phyloP scores from a whole-genome alignment of 2,888 invertebrate genomes.

The Apeira syringaria region DNA sequence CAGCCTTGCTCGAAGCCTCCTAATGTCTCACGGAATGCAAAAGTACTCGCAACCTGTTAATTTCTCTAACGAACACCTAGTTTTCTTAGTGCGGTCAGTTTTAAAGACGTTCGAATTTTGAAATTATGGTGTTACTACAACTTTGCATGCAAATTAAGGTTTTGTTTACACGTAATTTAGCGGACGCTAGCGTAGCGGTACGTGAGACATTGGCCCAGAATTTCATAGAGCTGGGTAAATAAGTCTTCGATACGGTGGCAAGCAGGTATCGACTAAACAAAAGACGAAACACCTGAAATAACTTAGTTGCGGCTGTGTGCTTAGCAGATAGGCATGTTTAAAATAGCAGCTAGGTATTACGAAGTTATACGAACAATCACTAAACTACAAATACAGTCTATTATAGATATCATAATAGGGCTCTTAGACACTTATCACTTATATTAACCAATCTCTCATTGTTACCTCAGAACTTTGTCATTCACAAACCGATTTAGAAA shows the following conservation, averaged over 20 bases:
- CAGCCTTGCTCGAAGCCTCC: conserved; percentile 46
- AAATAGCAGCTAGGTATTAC: too few species aligned
- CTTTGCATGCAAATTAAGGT: conserved; percentile 54
- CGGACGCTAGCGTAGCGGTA: conserved; percentile 35
- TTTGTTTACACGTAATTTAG: conserved; percentile 64
- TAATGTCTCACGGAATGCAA: conserved; percentile 55
- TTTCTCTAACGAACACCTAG: conserved; percentile 43
- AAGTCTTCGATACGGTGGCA: conserved; percentile 5
- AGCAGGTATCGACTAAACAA: conserved; percentile 57
- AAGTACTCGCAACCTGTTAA: conserved; percentile 44
- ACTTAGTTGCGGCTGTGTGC: not conserved
- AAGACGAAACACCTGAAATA: conserved; percentile 26
- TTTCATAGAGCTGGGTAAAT: not conserved
- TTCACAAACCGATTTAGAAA: too few species aligned
- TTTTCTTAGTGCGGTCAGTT: conserved; percentile 51
- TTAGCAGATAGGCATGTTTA: too few species aligned
- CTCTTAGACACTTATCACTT: too few species aligned
- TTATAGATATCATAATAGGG: too few species aligned
- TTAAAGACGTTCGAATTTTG: conserved; percentile 40
- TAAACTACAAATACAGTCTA: too few species aligned
- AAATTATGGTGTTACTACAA: conserved; percentile 35
- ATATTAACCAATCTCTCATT: too few species aligned
- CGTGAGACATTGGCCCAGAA: conserved; percentile 28
- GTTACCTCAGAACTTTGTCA: too few species aligned
- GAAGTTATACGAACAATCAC: too few species aligned